Percentiles rank a stretch among this genome's conserved stretches.
Evolutionary conservation across 2,888 invertebrate species (phyloP).

Genomic region (Sepioteuthis lessoniana): DNA sequence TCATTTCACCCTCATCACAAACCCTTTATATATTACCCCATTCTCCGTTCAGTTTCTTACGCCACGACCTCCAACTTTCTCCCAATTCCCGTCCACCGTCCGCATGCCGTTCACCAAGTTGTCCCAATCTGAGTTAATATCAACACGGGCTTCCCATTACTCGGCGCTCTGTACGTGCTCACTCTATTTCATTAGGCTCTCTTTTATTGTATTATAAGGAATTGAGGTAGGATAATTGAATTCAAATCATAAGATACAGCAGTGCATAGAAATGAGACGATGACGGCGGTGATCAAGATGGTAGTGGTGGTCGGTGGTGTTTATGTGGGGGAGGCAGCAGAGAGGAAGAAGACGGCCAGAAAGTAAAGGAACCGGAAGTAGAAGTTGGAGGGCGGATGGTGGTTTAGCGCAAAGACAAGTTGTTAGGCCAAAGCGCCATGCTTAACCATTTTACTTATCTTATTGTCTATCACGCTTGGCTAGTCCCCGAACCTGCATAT

Average conservation of each 20-base stretch:
- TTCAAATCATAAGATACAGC: conserved; percentile 33
- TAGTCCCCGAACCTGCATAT: not conserved
- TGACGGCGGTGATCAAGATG: not conserved
- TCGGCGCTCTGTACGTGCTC: not conserved
- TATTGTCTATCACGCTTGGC: conserved; percentile 12
- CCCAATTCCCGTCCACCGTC: too few relatives aligned
- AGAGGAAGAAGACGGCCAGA: not conserved
- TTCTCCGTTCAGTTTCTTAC: too few relatives aligned
- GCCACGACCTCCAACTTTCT: too few relatives aligned
- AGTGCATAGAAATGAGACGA: not conserved
- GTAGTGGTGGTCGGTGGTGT: not conserved
- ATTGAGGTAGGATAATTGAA: not conserved
- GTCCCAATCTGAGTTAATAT: conserved; percentile 33
- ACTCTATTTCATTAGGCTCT: conserved; percentile 33
- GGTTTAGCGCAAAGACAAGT: not conserved
- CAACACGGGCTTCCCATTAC: conserved; percentile 33
- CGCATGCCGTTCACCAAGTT: not conserved
- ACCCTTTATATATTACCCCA: not conserved
- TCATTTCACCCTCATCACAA: not conserved
- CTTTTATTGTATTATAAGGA: conserved; percentile 8
- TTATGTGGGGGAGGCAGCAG: not conserved
- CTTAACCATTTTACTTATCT: conserved; percentile 33
- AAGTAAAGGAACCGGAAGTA: not conserved
- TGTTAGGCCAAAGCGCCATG: not conserved
- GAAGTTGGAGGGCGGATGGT: not conserved